Percentiles rank a stretch among this genome's conserved stretches.
Conservation (phyloP, 92 coral and sea anemone genomes). For the Epizoanthus fatuus region DNA sequence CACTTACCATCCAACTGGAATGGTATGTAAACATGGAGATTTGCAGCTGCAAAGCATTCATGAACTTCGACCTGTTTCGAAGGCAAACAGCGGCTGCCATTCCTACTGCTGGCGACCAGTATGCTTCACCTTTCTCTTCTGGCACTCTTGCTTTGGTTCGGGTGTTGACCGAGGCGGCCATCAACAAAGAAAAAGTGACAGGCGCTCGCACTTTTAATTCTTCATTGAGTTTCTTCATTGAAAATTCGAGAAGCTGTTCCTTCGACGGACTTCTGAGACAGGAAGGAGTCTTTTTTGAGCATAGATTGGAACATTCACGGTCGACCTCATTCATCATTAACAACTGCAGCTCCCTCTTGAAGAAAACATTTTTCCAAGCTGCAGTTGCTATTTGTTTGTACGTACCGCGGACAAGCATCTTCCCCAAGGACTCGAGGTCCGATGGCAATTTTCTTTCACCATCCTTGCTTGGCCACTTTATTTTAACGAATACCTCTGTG, state of each 20-base stretch:
- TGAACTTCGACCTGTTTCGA: conserved; percentile 58
- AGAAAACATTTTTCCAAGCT: conserved; percentile 38
- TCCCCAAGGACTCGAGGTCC: conserved; percentile 47
- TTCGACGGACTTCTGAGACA: conserved; percentile 45
- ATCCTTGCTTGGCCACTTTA: conserved; percentile 44
- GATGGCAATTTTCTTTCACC: conserved; percentile 22
- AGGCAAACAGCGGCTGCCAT: conserved; percentile 70
- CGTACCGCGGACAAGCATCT: conserved; percentile 36
- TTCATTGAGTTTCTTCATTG: conserved; percentile 8
- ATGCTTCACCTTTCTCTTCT: conserved; percentile 11
- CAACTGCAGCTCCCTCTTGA: conserved; percentile 43
- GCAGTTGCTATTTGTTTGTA: conserved; percentile 56
- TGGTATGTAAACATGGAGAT: conserved; percentile 63
- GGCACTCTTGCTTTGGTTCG: neutral
- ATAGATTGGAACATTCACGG: conserved; percentile 34
- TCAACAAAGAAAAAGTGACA: too few species aligned
- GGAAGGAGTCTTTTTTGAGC: conserved; percentile 19
- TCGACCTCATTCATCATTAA: conserved; percentile 30
- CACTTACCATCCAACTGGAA: conserved; percentile 71
- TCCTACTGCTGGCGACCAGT: conserved; percentile 62
- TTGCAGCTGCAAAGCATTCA: conserved; percentile 67
- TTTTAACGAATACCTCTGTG: conserved; percentile 21
- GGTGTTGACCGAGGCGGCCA: too few species aligned
- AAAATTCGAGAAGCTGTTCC: conserved; percentile 48
- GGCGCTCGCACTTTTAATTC: neutral